These are phyloP conservation scores for Cladopsammia gracilis DNA, from an alignment of 64 coral and sea anemone genomes.

Conservation along the genomic window DNA sequence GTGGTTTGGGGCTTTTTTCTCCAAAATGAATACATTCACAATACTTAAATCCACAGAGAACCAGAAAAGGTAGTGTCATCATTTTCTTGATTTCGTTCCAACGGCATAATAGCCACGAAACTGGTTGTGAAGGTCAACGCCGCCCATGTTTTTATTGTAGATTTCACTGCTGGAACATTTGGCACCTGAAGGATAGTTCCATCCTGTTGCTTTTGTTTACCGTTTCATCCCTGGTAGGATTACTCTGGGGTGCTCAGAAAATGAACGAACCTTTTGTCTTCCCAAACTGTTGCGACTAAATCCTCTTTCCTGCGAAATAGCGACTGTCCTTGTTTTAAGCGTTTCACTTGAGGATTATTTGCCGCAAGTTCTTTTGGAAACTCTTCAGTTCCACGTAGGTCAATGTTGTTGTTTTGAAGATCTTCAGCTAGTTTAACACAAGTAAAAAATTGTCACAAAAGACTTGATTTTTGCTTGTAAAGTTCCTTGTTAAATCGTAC, in stretches of 20 bases:
- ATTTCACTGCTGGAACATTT: slow-evolving; percentile 17
- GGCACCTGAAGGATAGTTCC: slow-evolving; percentile 29
- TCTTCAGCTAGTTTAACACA: neutral
- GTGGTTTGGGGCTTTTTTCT: slow-evolving; percentile 30
- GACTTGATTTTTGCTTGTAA: neutral
- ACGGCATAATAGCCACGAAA: slow-evolving; percentile 10
- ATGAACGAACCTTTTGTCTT: slow-evolving; percentile 11
- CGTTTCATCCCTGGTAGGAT: slow-evolving; percentile 31
- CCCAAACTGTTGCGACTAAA: neutral
- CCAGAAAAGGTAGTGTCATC: slow-evolving; percentile 54
- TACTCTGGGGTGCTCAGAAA: slow-evolving; percentile 49
- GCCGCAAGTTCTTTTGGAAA: neutral
- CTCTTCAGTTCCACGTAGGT: neutral
- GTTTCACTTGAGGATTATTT: neutral
- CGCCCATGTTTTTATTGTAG: slow-evolving; percentile 61
- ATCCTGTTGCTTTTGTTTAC: slow-evolving; percentile 34
- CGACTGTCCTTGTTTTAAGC: neutral
- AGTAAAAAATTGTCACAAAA: slow-evolving; percentile 7
- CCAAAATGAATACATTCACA: slow-evolving; percentile 53
- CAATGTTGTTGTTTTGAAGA: neutral
- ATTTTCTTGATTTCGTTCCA: slow-evolving; percentile 29
- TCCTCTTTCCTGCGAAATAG: neutral
- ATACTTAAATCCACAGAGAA: slow-evolving; percentile 51
- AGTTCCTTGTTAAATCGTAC: neutral
- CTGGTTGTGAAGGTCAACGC: slow-evolving; percentile 50